Percentiles rank a stretch among this genome's conserved stretches.
Conservation (phyloP, 2,888 invertebrate genomes). For the Desoria tigrina region DNA sequence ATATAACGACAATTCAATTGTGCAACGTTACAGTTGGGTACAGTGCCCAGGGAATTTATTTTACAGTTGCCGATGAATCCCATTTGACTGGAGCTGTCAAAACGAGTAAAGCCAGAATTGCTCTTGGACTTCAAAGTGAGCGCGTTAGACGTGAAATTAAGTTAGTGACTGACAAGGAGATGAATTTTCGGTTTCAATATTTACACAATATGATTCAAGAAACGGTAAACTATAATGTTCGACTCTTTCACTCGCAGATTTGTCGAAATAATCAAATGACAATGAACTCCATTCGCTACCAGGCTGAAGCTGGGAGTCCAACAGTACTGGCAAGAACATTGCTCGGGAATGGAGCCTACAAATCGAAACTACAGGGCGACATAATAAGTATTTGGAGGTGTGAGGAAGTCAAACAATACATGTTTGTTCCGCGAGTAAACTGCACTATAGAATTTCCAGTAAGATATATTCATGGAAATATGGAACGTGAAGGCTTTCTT, state of each 20-base stretch:
- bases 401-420: constrained; percentile 2
- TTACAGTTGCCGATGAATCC: too few species aligned
- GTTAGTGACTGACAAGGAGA: constrained; percentile 1
- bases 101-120: too few species aligned
- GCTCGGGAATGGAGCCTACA: background rate
- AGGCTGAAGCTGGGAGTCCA: too few species aligned
- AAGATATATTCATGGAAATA: background rate
- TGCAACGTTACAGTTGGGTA: too few species aligned
- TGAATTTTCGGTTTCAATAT: constrained; percentile 6
- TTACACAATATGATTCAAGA: constrained; percentile 3
- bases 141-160: constrained; percentile 4
- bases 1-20: background rate
- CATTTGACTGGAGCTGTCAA: too few species aligned
- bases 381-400: background rate
- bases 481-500: background rate
- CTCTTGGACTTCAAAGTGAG: too few species aligned
- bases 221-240: background rate
- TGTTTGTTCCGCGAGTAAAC: constrained; percentile 11
- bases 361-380: too few species aligned
- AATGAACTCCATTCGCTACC: constrained; percentile 9
- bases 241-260: constrained; percentile 13
- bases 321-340: too few species aligned
- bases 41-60: background rate
- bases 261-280: too few species aligned
- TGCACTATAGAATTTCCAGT: constrained; percentile 13